These are phyloP conservation scores for Lutra lutra DNA, from an alignment of 2,797 vertebrate species.

Conservation along the genomic window DNA sequence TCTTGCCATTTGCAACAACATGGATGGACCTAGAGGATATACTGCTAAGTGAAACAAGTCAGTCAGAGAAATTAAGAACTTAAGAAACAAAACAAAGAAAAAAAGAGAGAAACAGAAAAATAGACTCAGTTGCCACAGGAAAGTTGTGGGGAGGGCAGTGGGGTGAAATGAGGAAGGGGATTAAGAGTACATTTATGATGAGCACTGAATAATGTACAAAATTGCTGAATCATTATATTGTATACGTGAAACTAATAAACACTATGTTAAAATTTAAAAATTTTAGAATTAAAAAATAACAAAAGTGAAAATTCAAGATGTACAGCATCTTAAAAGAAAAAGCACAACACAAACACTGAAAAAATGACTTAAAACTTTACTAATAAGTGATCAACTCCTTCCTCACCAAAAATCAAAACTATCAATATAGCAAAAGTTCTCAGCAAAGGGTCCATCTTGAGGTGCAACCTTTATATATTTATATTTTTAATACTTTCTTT, in stretches of 20 bases:
- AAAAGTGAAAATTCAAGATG: background rate
- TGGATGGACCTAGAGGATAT: background rate
- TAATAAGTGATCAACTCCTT: background rate
- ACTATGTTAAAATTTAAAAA: background rate
- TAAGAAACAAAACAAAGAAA: background rate
- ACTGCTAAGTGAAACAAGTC: background rate
- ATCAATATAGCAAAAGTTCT: background rate
- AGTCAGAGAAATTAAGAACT: background rate
- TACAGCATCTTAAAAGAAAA: background rate
- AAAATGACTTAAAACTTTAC: background rate
- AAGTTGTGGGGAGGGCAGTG: background rate
- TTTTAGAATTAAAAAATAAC: background rate
- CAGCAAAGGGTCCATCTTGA: background rate
- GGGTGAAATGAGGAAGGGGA: background rate
- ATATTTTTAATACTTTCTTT: background rate
- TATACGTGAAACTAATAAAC: background rate
- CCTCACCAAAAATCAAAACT: background rate
- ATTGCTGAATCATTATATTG: background rate
- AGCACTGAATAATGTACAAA: background rate
- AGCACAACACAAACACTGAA: background rate
- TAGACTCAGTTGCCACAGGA: background rate
- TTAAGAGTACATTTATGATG: background rate
- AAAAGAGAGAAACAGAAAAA: background rate
- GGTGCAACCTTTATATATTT: background rate
- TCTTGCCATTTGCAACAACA: background rate